A percentile compares a stretch with the other conserved stretches of the same genome.
Evolutionary conservation across 2,888 invertebrate genomes (phyloP).

Genomic region (Brachyptera putata): DNA sequence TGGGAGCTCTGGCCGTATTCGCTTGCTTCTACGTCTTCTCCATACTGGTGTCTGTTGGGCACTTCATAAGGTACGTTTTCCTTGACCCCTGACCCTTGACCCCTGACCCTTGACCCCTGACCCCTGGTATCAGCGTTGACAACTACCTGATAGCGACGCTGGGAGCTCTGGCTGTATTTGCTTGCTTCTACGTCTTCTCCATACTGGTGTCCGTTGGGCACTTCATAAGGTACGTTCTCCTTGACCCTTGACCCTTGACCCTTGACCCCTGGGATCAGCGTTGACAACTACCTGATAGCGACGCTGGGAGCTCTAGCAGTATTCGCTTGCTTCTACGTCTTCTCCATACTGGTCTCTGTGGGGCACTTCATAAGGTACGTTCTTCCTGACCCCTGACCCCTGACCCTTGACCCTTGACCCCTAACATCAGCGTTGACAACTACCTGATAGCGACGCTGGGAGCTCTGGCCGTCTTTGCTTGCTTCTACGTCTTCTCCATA

Average conservation of each 20-base stretch:
- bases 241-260: conserved; percentile 30
- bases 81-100: conserved; percentile 30
- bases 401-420: too few species aligned
- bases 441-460: conserved; percentile 61
- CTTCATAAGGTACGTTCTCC: conserved; percentile 27
- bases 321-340: conserved; percentile 53
- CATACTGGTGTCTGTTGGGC: conserved; percentile 25
- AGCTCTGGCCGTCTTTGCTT: conserved; percentile 52
- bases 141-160: conserved; percentile 65
- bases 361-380: conserved; percentile 30
- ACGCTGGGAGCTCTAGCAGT: conserved; percentile 54
- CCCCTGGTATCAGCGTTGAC: conserved; percentile 57
- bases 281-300: conserved; percentile 62
- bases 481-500: conserved; percentile 48
- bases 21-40: conserved; percentile 49
- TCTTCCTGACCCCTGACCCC: too few species aligned
- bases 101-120: conserved; percentile 47
- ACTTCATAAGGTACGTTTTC: conserved; percentile 28
- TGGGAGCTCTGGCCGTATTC: conserved; percentile 54
- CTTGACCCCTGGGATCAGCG: conserved; percentile 58
- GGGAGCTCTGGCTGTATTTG: conserved; percentile 53
- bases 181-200: conserved; percentile 49
- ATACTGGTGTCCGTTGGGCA: conserved; percentile 26
- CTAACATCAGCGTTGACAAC: conserved; percentile 60
- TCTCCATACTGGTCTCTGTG: conserved; percentile 27